phyloP scores from a whole-genome alignment of 2,113 vertebrate species.

The Labrus mixtus region DNA sequence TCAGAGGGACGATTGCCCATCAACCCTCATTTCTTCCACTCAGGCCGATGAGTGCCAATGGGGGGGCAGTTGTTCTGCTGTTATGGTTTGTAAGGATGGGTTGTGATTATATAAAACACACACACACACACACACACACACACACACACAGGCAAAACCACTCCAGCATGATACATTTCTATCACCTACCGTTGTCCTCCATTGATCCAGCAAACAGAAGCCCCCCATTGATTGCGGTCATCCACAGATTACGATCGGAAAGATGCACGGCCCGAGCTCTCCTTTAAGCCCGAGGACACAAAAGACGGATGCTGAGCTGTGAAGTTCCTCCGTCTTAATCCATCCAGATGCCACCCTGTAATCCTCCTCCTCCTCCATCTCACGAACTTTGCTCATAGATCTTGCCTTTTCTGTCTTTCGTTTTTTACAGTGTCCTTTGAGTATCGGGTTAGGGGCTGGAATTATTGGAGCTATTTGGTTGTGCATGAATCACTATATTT shows the following conservation, averaged over 20 bases:
- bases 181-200: slow-evolving; percentile 55
- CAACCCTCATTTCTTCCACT: slow-evolving; percentile 30
- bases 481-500: slow-evolving; percentile 66
- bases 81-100: not conserved
- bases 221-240: slow-evolving; percentile 62
- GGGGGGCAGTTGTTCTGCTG: not conserved
- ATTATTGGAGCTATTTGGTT: slow-evolving; percentile 60
- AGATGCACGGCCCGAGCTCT: slow-evolving; percentile 36
- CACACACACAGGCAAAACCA: slow-evolving; percentile 2
- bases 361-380: slow-evolving; percentile 1
- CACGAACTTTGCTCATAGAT: slow-evolving; percentile 27
- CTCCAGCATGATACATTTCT: slow-evolving; percentile 44
- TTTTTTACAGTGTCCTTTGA: slow-evolving; percentile 48
- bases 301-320: slow-evolving; percentile 44
- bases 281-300: slow-evolving; percentile 23
- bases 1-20: slow-evolving; percentile 9
- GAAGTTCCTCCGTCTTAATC: slow-evolving; percentile 46
- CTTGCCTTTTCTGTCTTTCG: slow-evolving; percentile 39
- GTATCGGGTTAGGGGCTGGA: slow-evolving; percentile 23
- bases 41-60: slow-evolving; percentile 12
- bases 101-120: slow-evolving; percentile 41
- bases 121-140: slow-evolving; percentile 15
- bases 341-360: slow-evolving; percentile 39
- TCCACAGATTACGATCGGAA: slow-evolving; percentile 63
- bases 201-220: slow-evolving; percentile 64